These are phyloP conservation scores for Triplophysa dalaica DNA, from an alignment of 2,113 vertebrate genomes.

Conservation along the genomic window DNA sequence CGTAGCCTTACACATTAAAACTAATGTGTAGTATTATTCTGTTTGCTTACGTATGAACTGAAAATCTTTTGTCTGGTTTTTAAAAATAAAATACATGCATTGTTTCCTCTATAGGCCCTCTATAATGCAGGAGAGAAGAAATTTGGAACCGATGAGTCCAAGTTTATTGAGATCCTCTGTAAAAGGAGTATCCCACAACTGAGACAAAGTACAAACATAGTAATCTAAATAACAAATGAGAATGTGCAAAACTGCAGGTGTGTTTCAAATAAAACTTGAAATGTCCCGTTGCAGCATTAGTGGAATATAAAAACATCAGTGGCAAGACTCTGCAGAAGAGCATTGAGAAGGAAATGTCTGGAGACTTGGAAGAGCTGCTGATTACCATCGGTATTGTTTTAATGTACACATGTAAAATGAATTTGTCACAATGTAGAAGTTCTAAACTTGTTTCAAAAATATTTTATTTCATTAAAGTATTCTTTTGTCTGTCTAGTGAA, in stretches of 20 bases:
- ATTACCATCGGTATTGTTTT: slow-evolving; percentile 74
- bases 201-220: slow-evolving; percentile 66
- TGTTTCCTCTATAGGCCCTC: slow-evolving; percentile 61
- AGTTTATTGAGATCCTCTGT: slow-evolving; percentile 76
- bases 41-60: background rate
- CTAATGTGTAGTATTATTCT: background rate
- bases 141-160: slow-evolving; percentile 76
- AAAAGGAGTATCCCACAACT: slow-evolving; percentile 74
- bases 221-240: background rate
- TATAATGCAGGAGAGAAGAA: slow-evolving; percentile 76
- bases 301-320: slow-evolving; percentile 78
- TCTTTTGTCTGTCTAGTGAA: slow-evolving; percentile 60
- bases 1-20: background rate
- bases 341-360: slow-evolving; percentile 78
- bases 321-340: slow-evolving; percentile 79
- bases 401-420: background rate
- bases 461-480: background rate
- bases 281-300: slow-evolving; percentile 66
- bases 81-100: background rate
- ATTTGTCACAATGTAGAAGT: background rate
- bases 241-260: background rate
- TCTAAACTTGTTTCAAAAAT: background rate
- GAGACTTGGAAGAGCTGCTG: slow-evolving; percentile 76
- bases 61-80: too few relatives aligned
- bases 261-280: slow-evolving; percentile 9